phyloP scores from a whole-genome alignment of 2,888 invertebrate species.

The Clistopyga incitator region DNA sequence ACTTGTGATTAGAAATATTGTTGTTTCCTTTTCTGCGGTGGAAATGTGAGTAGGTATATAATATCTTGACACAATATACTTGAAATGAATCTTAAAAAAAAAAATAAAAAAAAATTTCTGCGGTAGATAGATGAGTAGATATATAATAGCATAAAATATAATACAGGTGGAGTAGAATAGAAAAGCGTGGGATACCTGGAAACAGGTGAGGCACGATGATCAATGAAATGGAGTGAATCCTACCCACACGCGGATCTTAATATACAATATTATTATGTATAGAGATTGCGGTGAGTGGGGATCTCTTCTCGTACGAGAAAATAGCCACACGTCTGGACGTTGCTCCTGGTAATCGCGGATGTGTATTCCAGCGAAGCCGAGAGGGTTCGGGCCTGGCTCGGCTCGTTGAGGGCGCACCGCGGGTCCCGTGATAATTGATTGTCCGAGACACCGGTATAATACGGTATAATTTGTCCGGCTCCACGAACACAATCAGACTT shows the following conservation, averaged over 20 bases:
- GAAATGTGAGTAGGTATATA: slow-evolving; percentile 47
- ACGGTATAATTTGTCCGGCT: slow-evolving; percentile 83
- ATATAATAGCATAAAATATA: no score
- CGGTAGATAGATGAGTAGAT: no score
- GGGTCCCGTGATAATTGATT: slow-evolving; percentile 80
- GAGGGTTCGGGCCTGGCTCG: slow-evolving; percentile 54
- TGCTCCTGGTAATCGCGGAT: slow-evolving; percentile 30
- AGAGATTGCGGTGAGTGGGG: not conserved
- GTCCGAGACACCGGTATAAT: slow-evolving; percentile 83
- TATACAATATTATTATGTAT: slow-evolving; percentile 41
- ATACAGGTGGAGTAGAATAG: slow-evolving; percentile 33
- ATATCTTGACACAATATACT: no score
- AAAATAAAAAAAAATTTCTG: no score
- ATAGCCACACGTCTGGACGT: slow-evolving; percentile 17
- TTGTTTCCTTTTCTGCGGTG: slow-evolving; percentile 7
- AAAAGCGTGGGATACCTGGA: slow-evolving; percentile 61
- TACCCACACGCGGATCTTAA: slow-evolving; percentile 15
- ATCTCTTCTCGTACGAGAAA: slow-evolving; percentile 3
- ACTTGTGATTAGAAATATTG: slow-evolving; percentile 40
- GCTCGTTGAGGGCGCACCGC: slow-evolving; percentile 66
- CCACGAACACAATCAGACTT: slow-evolving; percentile 83
- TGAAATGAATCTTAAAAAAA: no score
- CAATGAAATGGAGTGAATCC: slow-evolving; percentile 78
- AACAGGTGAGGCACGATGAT: slow-evolving; percentile 76
- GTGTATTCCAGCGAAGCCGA: slow-evolving; percentile 55